Evolutionary conservation across 2,797 vertebrate genomes (phyloP).

Genomic region (Pangasius larnaudii): DNA sequence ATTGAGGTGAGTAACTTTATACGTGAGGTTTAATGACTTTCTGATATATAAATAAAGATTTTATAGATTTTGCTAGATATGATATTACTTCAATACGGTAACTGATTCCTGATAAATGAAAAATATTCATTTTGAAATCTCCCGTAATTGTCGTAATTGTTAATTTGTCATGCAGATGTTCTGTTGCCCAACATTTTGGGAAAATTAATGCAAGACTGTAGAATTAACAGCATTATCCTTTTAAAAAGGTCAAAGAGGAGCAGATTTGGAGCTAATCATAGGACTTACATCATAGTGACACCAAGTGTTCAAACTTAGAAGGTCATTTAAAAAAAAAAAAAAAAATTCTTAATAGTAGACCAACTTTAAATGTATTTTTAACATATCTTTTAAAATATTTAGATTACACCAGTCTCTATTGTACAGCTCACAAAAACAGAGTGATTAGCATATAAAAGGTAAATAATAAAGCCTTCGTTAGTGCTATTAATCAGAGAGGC

Average conservation of each 20-base stretch:
- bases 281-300: neutral
- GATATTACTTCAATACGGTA: neutral
- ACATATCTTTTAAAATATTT: neutral
- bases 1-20: neutral
- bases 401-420: neutral
- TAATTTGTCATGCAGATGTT: neutral
- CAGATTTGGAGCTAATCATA: neutral
- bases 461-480: neutral
- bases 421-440: neutral
- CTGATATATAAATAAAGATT: neutral
- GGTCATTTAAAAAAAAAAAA: neutral
- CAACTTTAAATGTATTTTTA: neutral
- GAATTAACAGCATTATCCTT: neutral
- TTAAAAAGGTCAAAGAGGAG: neutral
- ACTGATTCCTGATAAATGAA: neutral
- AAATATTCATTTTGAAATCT: neutral
- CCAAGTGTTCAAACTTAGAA: neutral
- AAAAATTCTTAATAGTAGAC: neutral
- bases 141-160: neutral
- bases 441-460: too few relatives aligned
- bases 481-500: neutral
- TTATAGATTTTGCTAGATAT: neutral
- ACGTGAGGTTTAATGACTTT: neutral
- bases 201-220: neutral
- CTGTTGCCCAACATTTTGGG: neutral